Conservation (phyloP, 2,797 vertebrate genomes). For the Epinephelus awoara region DNA sequence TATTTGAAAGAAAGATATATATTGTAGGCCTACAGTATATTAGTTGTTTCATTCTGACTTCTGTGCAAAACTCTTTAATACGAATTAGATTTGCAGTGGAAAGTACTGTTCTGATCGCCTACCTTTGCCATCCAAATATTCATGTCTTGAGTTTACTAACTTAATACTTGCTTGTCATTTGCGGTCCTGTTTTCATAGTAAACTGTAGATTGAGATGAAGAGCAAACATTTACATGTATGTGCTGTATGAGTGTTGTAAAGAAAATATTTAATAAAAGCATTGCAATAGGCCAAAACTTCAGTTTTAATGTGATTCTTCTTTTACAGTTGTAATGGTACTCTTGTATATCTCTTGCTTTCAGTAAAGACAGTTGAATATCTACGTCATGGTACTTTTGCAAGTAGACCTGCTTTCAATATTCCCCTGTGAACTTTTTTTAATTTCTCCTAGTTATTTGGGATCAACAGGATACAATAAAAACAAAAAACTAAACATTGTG, state of each 20-base stretch:
- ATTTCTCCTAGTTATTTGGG: too few species aligned
- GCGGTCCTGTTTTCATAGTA: constrained; percentile 45
- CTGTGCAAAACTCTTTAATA: constrained; percentile 20
- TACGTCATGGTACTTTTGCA: not conserved
- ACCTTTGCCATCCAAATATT: constrained; percentile 42
- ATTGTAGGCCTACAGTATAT: constrained; percentile 28
- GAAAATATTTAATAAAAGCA: constrained; percentile 76
- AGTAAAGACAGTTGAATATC: not conserved
- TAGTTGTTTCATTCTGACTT: constrained; percentile 45
- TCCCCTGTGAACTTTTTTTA: too few species aligned
- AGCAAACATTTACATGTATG: constrained; percentile 28
- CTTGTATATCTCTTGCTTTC: not conserved
- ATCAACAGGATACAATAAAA: too few species aligned
- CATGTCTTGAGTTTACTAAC: constrained; percentile 53
- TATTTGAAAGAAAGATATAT: constrained; percentile 43
- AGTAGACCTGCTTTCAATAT: not conserved
- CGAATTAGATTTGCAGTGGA: constrained; percentile 52
- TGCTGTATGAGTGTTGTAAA: constrained; percentile 58
- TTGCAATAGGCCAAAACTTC: constrained; percentile 17
- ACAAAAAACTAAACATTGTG: too few species aligned
- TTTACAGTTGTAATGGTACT: too few species aligned
- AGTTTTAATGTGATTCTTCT: too few species aligned
- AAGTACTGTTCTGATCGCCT: constrained; percentile 24
- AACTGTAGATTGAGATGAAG: constrained; percentile 49
- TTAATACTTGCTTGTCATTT: constrained; percentile 49